Evolutionary conservation across 2,888 invertebrate genomes (phyloP).

Genomic region (Pinctada fucata): DNA sequence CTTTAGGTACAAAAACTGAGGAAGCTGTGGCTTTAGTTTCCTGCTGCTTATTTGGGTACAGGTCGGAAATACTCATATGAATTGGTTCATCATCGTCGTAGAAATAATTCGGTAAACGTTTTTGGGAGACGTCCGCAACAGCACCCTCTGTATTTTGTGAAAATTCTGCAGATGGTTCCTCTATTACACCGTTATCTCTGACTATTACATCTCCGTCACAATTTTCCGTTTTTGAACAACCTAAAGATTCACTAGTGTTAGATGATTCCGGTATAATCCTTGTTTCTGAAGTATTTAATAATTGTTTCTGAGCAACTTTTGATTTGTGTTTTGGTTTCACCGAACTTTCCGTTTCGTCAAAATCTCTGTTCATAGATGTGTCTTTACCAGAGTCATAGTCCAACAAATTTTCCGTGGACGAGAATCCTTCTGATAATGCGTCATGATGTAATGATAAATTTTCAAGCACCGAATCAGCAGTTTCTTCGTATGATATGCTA

Average conservation of each 20-base stretch:
- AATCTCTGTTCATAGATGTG: not conserved
- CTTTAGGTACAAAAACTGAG: not conserved
- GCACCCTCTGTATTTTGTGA: not conserved
- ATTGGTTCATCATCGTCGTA: slow-evolving; percentile 57
- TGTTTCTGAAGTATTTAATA: not conserved
- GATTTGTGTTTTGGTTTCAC: not conserved
- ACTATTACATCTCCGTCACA: slow-evolving; percentile 15
- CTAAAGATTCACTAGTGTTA: not conserved
- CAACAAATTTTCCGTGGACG: slow-evolving; percentile 24
- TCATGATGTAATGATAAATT: slow-evolving; percentile 17
- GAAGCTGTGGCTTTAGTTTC: not conserved
- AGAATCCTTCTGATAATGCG: slow-evolving; percentile 12
- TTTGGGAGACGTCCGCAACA: not conserved
- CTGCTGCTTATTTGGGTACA: not conserved
- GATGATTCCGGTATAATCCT: not conserved
- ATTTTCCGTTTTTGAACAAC: slow-evolving; percentile 13
- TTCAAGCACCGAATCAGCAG: slow-evolving; percentile 39
- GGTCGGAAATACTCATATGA: slow-evolving; percentile 58
- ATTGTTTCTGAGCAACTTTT: not conserved
- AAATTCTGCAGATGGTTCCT: not conserved
- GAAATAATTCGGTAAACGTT: slow-evolving; percentile 34
- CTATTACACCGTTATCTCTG: not conserved
- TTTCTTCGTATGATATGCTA: slow-evolving; percentile 32
- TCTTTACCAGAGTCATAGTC: slow-evolving; percentile 4
- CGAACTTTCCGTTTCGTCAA: not conserved